Conservation (phyloP, 2,113 vertebrate species). For the Rhinolophus ferrumequinum region DNA sequence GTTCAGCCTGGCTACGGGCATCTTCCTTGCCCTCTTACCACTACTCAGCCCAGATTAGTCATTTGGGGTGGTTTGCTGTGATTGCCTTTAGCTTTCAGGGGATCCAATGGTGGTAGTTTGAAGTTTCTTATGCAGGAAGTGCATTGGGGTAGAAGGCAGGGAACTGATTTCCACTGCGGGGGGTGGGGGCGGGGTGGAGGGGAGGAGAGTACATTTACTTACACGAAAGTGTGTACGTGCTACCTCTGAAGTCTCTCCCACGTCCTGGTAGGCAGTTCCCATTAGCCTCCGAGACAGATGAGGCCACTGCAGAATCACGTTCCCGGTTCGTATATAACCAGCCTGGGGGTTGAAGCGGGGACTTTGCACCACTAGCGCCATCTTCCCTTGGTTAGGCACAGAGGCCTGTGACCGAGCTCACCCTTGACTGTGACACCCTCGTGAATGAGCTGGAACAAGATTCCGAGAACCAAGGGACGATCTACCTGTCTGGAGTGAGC, state of each 20-base stretch:
- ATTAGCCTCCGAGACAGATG: background rate
- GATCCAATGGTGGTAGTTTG: background rate
- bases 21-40: background rate
- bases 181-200: background rate
- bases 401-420: conserved; percentile 87
- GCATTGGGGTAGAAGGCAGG: background rate
- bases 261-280: background rate
- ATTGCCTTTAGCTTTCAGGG: conserved; percentile 15
- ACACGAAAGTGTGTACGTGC: background rate
- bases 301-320: conserved; percentile 38
- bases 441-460: conserved; percentile 87
- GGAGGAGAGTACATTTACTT: background rate
- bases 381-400: conserved; percentile 86
- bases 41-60: background rate
- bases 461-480: conserved; percentile 80
- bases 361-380: background rate
- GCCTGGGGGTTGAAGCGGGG: background rate
- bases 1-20: background rate
- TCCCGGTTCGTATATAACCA: background rate
- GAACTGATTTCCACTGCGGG: background rate
- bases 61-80: background rate
- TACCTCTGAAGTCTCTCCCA: background rate
- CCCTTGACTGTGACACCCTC: conserved; percentile 87
- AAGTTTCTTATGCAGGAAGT: conserved; percentile 27
- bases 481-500: conserved; percentile 87